Conservation (phyloP, 2,888 invertebrate genomes). For the Drosophila monieri region DNA sequence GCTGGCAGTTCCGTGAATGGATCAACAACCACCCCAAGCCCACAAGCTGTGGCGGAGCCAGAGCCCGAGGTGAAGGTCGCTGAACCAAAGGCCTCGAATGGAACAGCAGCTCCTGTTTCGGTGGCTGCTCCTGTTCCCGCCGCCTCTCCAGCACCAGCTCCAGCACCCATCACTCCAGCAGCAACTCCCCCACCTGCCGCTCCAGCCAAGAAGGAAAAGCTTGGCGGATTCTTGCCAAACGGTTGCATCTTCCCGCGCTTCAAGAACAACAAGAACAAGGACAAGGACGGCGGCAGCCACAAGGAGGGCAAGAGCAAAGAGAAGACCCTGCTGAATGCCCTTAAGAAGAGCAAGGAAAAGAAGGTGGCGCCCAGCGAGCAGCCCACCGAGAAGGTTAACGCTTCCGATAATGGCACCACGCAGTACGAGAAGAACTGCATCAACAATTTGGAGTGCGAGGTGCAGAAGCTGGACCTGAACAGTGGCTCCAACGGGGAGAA, state of each 20-base stretch:
- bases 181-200: conserved; percentile 53
- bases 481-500: conserved; percentile 74
- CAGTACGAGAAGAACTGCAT: conserved; percentile 83
- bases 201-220: conserved; percentile 82
- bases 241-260: conserved; percentile 84
- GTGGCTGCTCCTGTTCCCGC: conserved; percentile 12
- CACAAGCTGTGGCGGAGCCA: conserved; percentile 18
- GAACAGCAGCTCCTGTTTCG: conserved; percentile 16
- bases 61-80: conserved; percentile 38
- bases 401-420: conserved; percentile 61
- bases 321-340: conserved; percentile 82
- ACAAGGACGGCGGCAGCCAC: conserved; percentile 80
- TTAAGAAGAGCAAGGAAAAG: conserved; percentile 83
- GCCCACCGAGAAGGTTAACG: conserved; percentile 43
- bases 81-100: conserved; percentile 39
- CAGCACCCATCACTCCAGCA: conserved; percentile 46
- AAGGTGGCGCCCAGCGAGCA: conserved; percentile 77
- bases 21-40: conserved; percentile 18
- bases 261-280: conserved; percentile 83
- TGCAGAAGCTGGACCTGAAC: conserved; percentile 83
- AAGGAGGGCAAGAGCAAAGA: conserved; percentile 80
- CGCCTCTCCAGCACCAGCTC: conserved; percentile 50
- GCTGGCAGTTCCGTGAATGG: conserved; percentile 50
- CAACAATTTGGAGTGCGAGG: conserved; percentile 82
- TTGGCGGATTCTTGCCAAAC: conserved; percentile 83